These are phyloP conservation scores for Falcunculus frontatus DNA, from an alignment of 2,113 vertebrate genomes.

Conservation along the genomic window DNA sequence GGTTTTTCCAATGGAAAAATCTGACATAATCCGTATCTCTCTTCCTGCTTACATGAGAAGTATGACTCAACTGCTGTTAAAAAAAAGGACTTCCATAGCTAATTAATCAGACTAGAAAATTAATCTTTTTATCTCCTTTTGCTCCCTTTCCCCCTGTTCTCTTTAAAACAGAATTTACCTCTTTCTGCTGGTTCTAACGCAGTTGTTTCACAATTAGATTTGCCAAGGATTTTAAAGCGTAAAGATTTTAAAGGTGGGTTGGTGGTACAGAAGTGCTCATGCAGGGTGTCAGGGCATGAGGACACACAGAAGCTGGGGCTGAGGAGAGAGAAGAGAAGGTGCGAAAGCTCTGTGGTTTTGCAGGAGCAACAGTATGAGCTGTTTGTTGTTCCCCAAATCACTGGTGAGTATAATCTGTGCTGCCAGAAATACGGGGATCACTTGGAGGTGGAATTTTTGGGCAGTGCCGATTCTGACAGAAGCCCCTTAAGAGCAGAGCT, in stretches of 20 bases:
- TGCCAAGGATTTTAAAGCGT: background rate
- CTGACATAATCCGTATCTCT: background rate
- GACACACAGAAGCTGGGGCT: fast-evolving
- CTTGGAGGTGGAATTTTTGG: slow-evolving; percentile 9
- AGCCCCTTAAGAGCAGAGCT: slow-evolving; percentile 5
- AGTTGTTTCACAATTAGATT: background rate
- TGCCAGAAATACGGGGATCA: background rate
- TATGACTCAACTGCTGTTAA: background rate
- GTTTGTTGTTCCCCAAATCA: background rate
- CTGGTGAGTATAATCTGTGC: background rate
- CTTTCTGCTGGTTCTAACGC: background rate
- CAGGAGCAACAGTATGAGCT: background rate
- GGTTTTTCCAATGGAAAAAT: background rate
- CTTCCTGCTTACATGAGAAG: background rate
- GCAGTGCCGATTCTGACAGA: background rate
- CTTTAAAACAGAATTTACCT: background rate
- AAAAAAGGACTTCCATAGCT: background rate
- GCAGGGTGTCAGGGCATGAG: fast-evolving
- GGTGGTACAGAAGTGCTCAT: fast-evolving
- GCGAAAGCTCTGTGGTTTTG: background rate
- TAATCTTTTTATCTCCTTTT: background rate
- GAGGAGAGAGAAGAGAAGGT: background rate
- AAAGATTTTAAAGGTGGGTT: background rate
- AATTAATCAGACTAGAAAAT: background rate
- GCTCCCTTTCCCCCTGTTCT: background rate